phyloP scores from a whole-genome alignment of 2,888 invertebrate species.

The Crematogaster levior region DNA sequence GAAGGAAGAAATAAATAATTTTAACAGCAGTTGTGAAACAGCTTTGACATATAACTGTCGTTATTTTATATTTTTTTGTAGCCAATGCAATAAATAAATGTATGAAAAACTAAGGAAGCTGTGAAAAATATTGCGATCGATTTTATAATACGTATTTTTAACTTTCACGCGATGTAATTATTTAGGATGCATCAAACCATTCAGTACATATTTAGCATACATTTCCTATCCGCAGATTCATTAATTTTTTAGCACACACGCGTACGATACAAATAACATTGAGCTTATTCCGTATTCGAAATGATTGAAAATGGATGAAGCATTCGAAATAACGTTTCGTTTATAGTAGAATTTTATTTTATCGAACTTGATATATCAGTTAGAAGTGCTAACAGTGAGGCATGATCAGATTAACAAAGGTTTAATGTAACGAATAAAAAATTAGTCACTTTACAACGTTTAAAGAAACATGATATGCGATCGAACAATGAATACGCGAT shows the following conservation, averaged over 20 bases:
- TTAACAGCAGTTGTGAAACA: neutral
- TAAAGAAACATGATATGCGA: neutral
- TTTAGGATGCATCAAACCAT: neutral
- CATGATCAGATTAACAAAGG: constrained; percentile 17
- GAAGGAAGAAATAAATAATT: constrained; percentile 20
- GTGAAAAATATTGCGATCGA: neutral
- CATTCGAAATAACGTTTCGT: neutral
- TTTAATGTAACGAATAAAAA: constrained; percentile 19
- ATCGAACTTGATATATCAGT: neutral
- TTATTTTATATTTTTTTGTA: too few relatives aligned
- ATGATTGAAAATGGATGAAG: neutral
- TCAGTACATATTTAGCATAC: neutral
- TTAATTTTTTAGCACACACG: neutral
- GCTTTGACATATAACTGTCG: neutral
- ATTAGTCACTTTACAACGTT: neutral
- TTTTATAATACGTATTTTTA: neutral
- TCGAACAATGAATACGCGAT: neutral
- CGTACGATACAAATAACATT: constrained; percentile 5
- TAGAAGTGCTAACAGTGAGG: neutral
- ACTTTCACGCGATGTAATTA: neutral
- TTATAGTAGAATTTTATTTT: constrained; percentile 6
- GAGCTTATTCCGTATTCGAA: constrained; percentile 18
- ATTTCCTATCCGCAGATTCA: neutral
- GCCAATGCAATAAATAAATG: neutral
- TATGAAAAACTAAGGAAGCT: neutral